phyloP scores from a whole-genome alignment of 1,140 invertebrate species.

The Pachyrhynchus sulphureomaculatus region DNA sequence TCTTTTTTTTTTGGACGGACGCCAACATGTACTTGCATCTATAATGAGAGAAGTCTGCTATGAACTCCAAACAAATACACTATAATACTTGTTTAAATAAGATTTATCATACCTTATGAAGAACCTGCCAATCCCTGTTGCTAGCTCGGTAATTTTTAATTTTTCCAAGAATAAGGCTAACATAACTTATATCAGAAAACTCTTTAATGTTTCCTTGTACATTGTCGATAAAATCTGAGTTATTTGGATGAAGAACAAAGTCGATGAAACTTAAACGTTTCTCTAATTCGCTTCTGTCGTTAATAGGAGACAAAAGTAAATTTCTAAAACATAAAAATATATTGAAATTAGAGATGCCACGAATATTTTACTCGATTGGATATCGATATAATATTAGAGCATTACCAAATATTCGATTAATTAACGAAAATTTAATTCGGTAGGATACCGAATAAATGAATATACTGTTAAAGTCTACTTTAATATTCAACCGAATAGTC shows the following conservation, averaged over 20 bases:
- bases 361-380: too few relatives aligned
- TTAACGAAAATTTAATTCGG: too few relatives aligned
- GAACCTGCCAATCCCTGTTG: conserved; percentile 65
- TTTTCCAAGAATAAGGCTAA: conserved; percentile 54
- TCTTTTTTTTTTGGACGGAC: too few relatives aligned
- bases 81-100: neutral
- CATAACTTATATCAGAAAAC: conserved; percentile 4
- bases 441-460: too few relatives aligned
- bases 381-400: too few relatives aligned
- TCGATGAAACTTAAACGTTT: conserved; percentile 62
- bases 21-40: too few relatives aligned
- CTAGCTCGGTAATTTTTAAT: conserved; percentile 64
- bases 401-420: too few relatives aligned
- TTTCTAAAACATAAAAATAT: neutral
- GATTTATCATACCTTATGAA: conserved; percentile 57
- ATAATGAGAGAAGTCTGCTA: too few relatives aligned
- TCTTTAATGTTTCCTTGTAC: conserved; percentile 59
- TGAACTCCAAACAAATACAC: too few relatives aligned
- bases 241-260: conserved; percentile 59
- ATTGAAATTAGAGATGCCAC: neutral
- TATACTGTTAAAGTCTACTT: too few relatives aligned
- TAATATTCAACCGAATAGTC: too few relatives aligned
- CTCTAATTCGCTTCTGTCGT: conserved; percentile 56
- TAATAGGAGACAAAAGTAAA: conserved; percentile 63
- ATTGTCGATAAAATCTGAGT: conserved; percentile 59